Conservation (phyloP, 2,797 vertebrate species). For the Trichosurus vulpecula region DNA sequence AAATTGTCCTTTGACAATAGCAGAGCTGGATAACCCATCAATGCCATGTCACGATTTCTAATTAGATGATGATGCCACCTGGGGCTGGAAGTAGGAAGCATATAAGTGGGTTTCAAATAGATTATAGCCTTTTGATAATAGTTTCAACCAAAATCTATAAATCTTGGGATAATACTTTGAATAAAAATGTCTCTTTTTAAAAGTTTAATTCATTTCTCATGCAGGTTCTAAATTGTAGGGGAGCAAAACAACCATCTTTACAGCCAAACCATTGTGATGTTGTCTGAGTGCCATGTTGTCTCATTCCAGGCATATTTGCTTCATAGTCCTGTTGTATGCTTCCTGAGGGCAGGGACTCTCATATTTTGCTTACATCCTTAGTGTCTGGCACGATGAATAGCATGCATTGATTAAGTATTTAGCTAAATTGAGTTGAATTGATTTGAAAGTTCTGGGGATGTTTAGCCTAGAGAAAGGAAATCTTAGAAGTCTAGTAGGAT, state of each 20-base stretch:
- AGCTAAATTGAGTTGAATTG: not conserved
- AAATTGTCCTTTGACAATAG: constrained; percentile 66
- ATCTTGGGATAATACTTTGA: constrained; percentile 19
- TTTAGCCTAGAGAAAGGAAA: not conserved
- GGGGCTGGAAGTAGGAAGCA: constrained; percentile 2
- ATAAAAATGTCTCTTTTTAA: constrained; percentile 18
- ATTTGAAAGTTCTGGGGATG: not conserved
- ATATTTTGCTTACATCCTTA: not conserved
- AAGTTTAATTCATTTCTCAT: not conserved
- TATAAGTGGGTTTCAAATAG: not conserved
- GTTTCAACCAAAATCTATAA: constrained; percentile 1
- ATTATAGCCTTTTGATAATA: constrained; percentile 1
- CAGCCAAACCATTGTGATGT: not conserved
- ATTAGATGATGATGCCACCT: not conserved
- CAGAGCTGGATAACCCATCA: constrained; percentile 55
- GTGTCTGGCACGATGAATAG: not conserved
- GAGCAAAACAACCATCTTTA: not conserved
- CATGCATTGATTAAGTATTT: not conserved
- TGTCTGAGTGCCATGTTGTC: not conserved
- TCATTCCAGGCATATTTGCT: constrained; percentile 32
- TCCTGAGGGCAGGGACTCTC: not conserved
- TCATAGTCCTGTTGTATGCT: not conserved
- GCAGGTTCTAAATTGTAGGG: not conserved
- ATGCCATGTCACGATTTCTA: constrained; percentile 66
- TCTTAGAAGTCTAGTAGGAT: not conserved